A percentile compares a stretch with the other conserved stretches of the same genome.
phyloP scores from a whole-genome alignment of 2,888 invertebrate genomes.

The Dorcus hopei region DNA sequence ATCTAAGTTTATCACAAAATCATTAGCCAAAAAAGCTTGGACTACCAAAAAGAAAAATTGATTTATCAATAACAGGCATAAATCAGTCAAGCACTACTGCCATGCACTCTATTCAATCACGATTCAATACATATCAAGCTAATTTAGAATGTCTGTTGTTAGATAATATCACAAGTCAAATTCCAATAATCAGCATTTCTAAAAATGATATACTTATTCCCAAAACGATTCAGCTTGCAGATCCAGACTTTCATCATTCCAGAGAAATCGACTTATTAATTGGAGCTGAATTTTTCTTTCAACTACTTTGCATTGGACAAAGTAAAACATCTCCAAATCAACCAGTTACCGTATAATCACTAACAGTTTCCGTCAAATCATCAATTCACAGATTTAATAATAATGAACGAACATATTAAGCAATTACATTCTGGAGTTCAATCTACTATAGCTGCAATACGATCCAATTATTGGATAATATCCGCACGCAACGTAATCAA shows the following conservation, averaged over 20 bases:
- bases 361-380: too few relatives aligned
- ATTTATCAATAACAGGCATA: background rate
- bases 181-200: background rate
- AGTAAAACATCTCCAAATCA: too few relatives aligned
- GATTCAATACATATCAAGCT: background rate
- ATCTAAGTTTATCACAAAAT: background rate
- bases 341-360: too few relatives aligned
- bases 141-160: background rate
- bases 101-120: background rate
- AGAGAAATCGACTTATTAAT: too few relatives aligned
- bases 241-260: background rate
- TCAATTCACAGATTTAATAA: too few relatives aligned
- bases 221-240: background rate
- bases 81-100: background rate
- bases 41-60: background rate
- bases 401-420: too few relatives aligned
- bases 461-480: too few relatives aligned
- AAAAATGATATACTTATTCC: background rate
- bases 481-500: too few relatives aligned
- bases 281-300: too few relatives aligned
- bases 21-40: background rate
- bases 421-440: too few relatives aligned
- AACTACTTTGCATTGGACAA: too few relatives aligned
- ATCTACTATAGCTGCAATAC: too few relatives aligned
- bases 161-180: background rate